Percentiles rank a stretch among this genome's conserved stretches.
Evolutionary conservation across 1,140 invertebrate species (phyloP).

Genomic region (Pentalonia nigronervosa): DNA sequence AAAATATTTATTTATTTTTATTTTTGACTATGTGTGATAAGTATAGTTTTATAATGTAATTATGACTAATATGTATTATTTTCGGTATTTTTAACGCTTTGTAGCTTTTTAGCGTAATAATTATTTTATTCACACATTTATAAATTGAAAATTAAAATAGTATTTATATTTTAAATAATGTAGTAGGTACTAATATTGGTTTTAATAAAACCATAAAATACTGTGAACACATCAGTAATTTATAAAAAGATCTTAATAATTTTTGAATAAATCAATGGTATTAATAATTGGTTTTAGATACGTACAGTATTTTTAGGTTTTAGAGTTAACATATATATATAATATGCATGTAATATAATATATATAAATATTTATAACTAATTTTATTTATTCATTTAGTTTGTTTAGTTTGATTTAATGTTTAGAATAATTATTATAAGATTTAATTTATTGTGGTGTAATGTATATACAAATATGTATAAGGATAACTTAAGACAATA

Average conservation of each 20-base stretch:
- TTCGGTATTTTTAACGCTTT: too few relatives aligned
- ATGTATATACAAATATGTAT: background rate
- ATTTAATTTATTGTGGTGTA: background rate
- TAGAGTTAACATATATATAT: background rate
- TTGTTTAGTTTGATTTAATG: background rate
- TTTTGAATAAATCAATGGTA: background rate
- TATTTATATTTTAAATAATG: background rate
- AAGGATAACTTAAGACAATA: background rate
- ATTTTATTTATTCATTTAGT: background rate
- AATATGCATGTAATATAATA: background rate
- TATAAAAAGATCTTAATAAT: background rate
- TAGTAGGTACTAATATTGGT: background rate
- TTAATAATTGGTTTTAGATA: background rate
- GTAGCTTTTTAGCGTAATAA: too few relatives aligned
- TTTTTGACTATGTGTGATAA: too few relatives aligned
- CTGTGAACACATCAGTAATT: background rate
- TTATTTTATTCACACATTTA: too few relatives aligned
- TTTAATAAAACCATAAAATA: background rate
- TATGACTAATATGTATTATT: too few relatives aligned
- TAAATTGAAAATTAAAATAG: background rate
- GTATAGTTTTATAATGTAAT: too few relatives aligned
- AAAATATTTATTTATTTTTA: background rate
- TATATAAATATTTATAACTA: background rate
- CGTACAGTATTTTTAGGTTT: fast-evolving
- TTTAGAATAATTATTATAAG: background rate